Evolutionary conservation across 2,888 invertebrate species (phyloP).

Genomic region (Dioctria rufipes): DNA sequence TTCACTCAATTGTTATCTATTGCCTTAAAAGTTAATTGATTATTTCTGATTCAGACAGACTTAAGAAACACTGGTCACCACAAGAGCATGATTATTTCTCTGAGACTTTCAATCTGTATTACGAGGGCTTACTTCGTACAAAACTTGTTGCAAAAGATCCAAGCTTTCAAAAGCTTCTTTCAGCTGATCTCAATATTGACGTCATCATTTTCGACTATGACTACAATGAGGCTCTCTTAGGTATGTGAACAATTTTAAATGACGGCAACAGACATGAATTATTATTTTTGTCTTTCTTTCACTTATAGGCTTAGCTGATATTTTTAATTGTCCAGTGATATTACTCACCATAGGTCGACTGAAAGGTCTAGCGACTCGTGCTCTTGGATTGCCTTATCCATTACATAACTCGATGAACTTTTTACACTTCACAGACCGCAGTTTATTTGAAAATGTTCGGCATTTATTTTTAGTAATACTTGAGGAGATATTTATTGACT

Average conservation of each 20-base stretch:
- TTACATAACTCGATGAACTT: conserved; percentile 34
- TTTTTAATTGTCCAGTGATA: conserved; percentile 56
- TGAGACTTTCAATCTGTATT: conserved; percentile 38
- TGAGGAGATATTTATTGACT: conserved; percentile 53
- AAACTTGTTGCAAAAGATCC: conserved; percentile 35
- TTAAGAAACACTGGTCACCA: conserved; percentile 7
- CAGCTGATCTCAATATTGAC: conserved; percentile 27
- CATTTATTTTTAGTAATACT: conserved; percentile 23
- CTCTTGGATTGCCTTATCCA: conserved; percentile 47
- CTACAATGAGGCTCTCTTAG: conserved; percentile 57
- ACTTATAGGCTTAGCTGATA: conserved; percentile 48
- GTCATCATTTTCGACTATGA: conserved; percentile 57
- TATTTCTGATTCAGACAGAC: conserved; percentile 5
- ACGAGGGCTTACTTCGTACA: conserved; percentile 52
- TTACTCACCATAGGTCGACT: conserved; percentile 35
- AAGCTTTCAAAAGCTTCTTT: conserved; percentile 54
- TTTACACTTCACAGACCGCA: not conserved
- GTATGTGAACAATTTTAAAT: conserved; percentile 25
- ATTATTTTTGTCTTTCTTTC: not conserved
- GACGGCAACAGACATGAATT: not conserved
- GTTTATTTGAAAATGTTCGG: not conserved
- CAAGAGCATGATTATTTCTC: conserved; percentile 32
- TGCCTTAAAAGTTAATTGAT: too few species aligned
- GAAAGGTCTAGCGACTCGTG: conserved; percentile 22
- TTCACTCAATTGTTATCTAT: too few species aligned